Conservation (phyloP, 2,888 invertebrate species). For the Alloplasta piceator region DNA sequence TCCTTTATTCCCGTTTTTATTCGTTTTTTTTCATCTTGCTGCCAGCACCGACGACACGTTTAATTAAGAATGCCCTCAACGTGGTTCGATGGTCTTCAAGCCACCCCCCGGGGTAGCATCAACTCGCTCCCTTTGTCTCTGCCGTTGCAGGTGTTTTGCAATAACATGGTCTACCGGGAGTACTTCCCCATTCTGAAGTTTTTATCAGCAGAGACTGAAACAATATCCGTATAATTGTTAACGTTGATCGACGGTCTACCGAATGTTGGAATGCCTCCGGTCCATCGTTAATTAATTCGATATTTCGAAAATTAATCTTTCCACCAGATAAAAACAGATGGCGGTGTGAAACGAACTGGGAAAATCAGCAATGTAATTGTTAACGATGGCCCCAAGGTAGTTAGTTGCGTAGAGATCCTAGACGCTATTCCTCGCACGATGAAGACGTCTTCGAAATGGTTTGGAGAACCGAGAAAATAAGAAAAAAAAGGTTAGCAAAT, state of each 20-base stretch:
- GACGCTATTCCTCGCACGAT: no score
- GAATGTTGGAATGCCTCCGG: not conserved
- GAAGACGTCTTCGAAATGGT: no score
- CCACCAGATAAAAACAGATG: no score
- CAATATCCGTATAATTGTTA: slow-evolving; percentile 3
- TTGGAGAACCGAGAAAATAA: no score
- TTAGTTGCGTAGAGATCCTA: no score
- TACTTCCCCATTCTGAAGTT: not conserved
- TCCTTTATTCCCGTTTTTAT: slow-evolving; percentile 21
- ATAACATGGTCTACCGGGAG: slow-evolving; percentile 2
- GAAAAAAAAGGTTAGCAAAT: no score
- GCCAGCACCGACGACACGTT: slow-evolving; percentile 2
- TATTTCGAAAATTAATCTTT: not conserved
- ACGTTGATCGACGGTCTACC: not conserved
- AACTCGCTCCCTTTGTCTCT: not conserved
- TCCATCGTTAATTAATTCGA: not conserved
- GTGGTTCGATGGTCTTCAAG: slow-evolving; percentile 13
- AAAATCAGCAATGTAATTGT: no score
- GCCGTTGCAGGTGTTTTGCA: slow-evolving; percentile 4
- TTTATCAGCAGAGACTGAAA: slow-evolving; percentile 8
- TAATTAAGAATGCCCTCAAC: slow-evolving; percentile 41
- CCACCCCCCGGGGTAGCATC: not conserved
- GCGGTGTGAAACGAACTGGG: no score
- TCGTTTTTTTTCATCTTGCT: slow-evolving; percentile 5
- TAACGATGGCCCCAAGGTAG: no score